Base-by-base conservation (phyloP, 2,888 invertebrate genomes). In the Aporophyla lueneburgensis region DNA sequence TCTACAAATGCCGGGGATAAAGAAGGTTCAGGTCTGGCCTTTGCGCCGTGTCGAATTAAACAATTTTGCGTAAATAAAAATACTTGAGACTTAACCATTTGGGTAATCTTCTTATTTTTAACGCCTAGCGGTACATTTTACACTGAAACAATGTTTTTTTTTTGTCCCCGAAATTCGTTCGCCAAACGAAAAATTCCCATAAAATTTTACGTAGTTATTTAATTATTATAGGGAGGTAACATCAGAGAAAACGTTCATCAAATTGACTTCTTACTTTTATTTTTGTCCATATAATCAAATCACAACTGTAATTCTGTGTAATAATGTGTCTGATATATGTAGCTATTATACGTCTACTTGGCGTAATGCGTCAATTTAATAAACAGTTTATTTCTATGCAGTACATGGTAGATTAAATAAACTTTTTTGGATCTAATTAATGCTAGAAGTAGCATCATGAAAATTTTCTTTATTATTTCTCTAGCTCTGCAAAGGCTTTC, bases 1-100 rank as follows among this genome's bases (percentile, higher is more conserved):
- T 87, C 91, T 91, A 94, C 93, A 95, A 94, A 95, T 93, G 93
- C 93, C 90, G 75, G 85, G 94, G 93, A 92, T 93, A 93, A 94
- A 92, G 93, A 91, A 93, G 91, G 93, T 84, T 78, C 65, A 76
- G 91, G 90, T 89, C 89, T 91, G 92, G 90, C 92, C 92, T 90
- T 90, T 89, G 89, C 84, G 88, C 91, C 87, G 89, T 88, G 89
- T 91, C 88, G 90, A 93, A 92, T 93, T 93, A 93, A 92, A 93
- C 92, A 93, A 89, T 90, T 91, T 89, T 89, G 90, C 91, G 88
- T 87, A 85, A 91, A 89, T 90, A 91, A 91, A 89, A 91, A 89
- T 86, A 80, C 87, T 87, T 72, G 73, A 67, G 76, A 67, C 67
- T 80, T 46, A 73, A 71, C 53, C 56, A 63, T 84, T 81, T 71